Conservation (phyloP, 2,113 vertebrate genomes). For the Scopus umbretta region DNA sequence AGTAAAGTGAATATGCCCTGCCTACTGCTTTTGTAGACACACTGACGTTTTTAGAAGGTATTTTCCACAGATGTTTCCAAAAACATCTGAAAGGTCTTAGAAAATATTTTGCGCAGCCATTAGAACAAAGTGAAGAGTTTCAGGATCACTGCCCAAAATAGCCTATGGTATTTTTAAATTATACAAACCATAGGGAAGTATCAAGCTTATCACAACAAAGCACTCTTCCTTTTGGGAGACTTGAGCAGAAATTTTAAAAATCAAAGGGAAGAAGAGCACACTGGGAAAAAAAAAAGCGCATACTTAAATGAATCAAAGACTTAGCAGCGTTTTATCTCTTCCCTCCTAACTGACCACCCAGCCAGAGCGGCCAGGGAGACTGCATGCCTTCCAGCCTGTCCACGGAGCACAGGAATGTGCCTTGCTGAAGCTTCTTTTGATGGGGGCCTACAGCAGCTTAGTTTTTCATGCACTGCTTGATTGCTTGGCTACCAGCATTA, state of each 20-base stretch:
- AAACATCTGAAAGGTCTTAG: neutral
- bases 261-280: neutral
- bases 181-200: neutral
- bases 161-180: neutral
- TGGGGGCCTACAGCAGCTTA: neutral
- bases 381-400: neutral
- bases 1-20: neutral
- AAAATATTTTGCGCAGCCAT: neutral
- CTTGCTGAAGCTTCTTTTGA: conserved; percentile 9
- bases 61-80: neutral
- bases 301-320: neutral
- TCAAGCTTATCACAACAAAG: conserved; percentile 7
- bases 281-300: neutral
- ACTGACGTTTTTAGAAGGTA: neutral
- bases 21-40: neutral
- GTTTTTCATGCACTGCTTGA: neutral
- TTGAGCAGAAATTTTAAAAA: conserved; percentile 12
- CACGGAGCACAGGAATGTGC: neutral
- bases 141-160: neutral
- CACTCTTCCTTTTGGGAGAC: neutral
- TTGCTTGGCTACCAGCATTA: neutral
- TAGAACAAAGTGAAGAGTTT: neutral
- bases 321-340: neutral
- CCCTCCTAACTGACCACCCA: neutral
- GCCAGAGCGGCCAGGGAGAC: rapidly evolving